phyloP scores from a whole-genome alignment of 2,888 invertebrate species.

The Sepiola atlantica region DNA sequence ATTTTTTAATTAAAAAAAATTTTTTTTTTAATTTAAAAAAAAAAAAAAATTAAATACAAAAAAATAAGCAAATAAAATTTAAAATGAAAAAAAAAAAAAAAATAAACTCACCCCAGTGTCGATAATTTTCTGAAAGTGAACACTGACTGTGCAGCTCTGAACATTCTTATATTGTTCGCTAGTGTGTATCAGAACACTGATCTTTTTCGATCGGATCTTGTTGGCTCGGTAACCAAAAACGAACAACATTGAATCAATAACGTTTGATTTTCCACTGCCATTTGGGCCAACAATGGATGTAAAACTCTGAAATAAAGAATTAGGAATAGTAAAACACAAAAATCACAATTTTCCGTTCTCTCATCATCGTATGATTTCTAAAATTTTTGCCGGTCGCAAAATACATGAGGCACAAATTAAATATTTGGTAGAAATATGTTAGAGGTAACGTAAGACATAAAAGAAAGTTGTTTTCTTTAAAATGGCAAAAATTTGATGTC shows the following conservation, averaged over 20 bases:
- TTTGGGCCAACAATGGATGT: slow-evolving; percentile 98
- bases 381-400: no score
- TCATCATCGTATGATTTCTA: no score
- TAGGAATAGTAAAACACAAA: neutral
- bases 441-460: no score
- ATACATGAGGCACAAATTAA: no score
- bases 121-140: slow-evolving; percentile 84
- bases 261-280: slow-evolving; percentile 99
- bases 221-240: slow-evolving; percentile 97
- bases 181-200: slow-evolving; percentile 93
- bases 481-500: no score
- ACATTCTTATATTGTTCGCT: slow-evolving; percentile 86
- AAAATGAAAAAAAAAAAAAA: neutral
- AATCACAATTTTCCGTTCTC: neutral
- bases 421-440: no score
- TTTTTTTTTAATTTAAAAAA: neutral
- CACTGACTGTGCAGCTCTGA: slow-evolving; percentile 87
- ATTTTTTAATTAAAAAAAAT: neutral
- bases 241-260: slow-evolving; percentile 98
- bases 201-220: slow-evolving; percentile 96
- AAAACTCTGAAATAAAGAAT: slow-evolving; percentile 82
- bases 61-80: no score
- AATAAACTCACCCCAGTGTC: slow-evolving; percentile 72
- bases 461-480: no score
- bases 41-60: neutral